Evolutionary conservation across 1,140 invertebrate genomes (phyloP).

Genomic region (Diprion similis): DNA sequence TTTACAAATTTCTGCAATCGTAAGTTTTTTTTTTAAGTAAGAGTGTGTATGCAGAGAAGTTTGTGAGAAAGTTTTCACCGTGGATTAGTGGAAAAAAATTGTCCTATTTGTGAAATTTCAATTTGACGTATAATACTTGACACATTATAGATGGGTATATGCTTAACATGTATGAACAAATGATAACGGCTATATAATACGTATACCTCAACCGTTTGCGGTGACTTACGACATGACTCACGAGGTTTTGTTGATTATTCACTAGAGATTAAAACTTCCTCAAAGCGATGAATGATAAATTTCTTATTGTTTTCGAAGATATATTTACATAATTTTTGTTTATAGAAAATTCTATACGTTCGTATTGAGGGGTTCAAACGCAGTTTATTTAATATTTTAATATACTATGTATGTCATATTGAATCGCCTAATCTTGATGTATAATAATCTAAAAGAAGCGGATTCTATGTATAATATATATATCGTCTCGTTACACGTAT

Average conservation of each 20-base stretch:
- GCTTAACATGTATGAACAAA: too few relatives aligned
- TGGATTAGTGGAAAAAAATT: too few relatives aligned
- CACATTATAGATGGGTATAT: too few relatives aligned
- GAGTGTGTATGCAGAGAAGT: too few relatives aligned
- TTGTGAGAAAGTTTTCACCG: too few relatives aligned
- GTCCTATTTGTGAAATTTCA: too few relatives aligned
- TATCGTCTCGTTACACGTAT: background rate
- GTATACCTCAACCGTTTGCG: background rate
- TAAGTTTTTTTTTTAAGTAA: too few relatives aligned
- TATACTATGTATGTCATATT: background rate
- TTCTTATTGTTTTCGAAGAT: background rate
- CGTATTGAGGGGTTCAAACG: too few relatives aligned
- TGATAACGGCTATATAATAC: background rate
- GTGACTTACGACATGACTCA: background rate
- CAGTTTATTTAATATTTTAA: background rate
- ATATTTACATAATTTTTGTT: background rate
- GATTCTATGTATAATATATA: background rate
- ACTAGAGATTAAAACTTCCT: background rate
- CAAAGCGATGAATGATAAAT: background rate
- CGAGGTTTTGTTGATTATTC: background rate
- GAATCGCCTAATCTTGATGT: background rate
- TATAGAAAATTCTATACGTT: background rate
- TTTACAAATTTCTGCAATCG: too few relatives aligned
- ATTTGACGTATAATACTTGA: too few relatives aligned
- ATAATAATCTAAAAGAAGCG: slow-evolving; percentile 5